A percentile compares a stretch with the other conserved stretches of the same genome.
Evolutionary conservation across 2,113 vertebrate genomes (phyloP).

Genomic region (Spizaetus ornatus): DNA sequence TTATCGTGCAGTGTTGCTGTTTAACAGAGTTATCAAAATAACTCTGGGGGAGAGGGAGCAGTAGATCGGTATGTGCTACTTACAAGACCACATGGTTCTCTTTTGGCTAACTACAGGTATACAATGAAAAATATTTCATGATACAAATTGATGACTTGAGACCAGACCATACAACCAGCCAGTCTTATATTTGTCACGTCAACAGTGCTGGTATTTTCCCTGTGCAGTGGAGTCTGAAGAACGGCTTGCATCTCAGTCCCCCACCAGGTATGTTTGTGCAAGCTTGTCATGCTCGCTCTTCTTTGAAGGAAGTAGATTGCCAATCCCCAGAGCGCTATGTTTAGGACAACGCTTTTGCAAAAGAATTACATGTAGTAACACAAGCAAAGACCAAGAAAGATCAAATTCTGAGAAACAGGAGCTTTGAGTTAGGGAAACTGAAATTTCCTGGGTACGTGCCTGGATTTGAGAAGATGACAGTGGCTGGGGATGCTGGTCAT

Average conservation of each 20-base stretch:
- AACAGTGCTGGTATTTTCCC: slow-evolving; percentile 78
- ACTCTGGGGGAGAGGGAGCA: neutral
- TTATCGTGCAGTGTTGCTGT: neutral
- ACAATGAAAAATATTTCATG: slow-evolving; percentile 86
- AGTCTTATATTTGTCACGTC: slow-evolving; percentile 72
- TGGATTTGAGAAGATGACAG: neutral
- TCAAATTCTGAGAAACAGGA: neutral
- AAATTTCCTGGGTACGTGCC: neutral
- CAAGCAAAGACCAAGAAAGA: neutral
- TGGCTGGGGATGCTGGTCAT: neutral
- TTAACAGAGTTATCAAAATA: neutral
- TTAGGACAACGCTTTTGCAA: neutral
- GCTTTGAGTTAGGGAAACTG: neutral
- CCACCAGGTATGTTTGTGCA: slow-evolving; percentile 80
- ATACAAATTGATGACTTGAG: slow-evolving; percentile 89
- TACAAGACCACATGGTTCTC: neutral
- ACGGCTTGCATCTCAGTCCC: slow-evolving; percentile 84
- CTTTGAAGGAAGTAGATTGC: neutral
- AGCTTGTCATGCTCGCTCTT: neutral
- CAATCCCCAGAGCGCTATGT: neutral
- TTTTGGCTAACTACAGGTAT: slow-evolving; percentile 78
- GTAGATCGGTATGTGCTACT: neutral
- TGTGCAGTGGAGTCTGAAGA: slow-evolving; percentile 92
- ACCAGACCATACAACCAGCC: slow-evolving; percentile 60
- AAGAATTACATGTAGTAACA: neutral